phyloP scores from a whole-genome alignment of 2,888 invertebrate species.

The Phengaris alcon region DNA sequence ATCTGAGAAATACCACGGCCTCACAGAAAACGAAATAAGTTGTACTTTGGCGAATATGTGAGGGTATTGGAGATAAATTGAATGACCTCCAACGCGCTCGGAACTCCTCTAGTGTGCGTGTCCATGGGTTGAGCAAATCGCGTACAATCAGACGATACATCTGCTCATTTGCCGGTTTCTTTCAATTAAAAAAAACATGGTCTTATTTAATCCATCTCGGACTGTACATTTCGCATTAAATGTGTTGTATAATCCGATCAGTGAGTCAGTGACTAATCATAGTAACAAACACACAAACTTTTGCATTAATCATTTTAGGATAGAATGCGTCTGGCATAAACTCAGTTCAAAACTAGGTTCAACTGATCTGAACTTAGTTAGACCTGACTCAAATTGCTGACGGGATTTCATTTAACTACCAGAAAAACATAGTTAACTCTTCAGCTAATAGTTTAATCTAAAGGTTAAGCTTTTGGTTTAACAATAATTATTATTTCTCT shows the following conservation, averaged over 20 bases:
- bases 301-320: not conserved
- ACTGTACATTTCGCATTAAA: too few species aligned
- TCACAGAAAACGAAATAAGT: too few species aligned
- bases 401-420: not conserved
- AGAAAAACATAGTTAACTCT: conserved; percentile 2
- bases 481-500: not conserved
- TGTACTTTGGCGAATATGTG: too few species aligned
- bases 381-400: conserved; percentile 2
- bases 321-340: not conserved
- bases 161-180: too few species aligned
- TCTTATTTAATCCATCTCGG: too few species aligned
- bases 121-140: too few species aligned
- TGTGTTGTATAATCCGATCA: not conserved
- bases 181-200: too few species aligned
- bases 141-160: too few species aligned
- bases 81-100: too few species aligned
- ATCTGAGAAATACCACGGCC: too few species aligned
- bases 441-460: not conserved
- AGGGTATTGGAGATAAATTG: too few species aligned
- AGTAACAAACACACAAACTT: not conserved
- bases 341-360: not conserved
- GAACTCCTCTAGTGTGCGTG: too few species aligned
- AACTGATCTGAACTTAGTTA: not conserved
- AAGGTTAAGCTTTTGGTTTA: not conserved
- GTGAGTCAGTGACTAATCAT: not conserved